Evolutionary conservation across 2,113 vertebrate species (phyloP).

Genomic region (Engystomops pustulosus): DNA sequence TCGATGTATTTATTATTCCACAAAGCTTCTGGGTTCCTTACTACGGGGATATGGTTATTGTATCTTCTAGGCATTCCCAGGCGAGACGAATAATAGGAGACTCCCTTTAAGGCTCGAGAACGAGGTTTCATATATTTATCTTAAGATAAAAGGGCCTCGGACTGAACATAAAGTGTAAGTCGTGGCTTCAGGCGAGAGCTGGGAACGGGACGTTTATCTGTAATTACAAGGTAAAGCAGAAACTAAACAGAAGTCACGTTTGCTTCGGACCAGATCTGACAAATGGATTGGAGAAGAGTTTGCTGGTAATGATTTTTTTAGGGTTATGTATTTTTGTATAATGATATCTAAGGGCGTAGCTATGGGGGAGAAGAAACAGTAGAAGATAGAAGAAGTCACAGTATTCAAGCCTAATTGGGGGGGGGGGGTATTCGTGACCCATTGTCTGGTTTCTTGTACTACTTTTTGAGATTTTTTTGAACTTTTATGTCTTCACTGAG

Average conservation of each 20-base stretch:
- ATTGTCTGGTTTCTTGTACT: no score
- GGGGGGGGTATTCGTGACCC: no score
- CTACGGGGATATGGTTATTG: not conserved
- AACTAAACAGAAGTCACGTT: slow-evolving; percentile 17
- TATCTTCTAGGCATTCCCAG: not conserved
- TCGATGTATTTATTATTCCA: not conserved
- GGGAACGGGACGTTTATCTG: slow-evolving; percentile 22
- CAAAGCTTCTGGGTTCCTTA: not conserved
- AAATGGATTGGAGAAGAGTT: not conserved
- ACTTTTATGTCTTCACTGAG: no score
- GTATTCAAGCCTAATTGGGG: no score
- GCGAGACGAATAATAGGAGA: not conserved
- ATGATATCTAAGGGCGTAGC: not conserved
- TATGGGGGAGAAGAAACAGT: no score
- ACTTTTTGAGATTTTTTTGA: no score
- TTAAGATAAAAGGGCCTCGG: slow-evolving; percentile 25
- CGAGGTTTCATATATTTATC: slow-evolving; percentile 29
- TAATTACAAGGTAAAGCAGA: slow-evolving; percentile 35
- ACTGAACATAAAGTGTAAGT: slow-evolving; percentile 23
- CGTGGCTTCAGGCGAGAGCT: slow-evolving; percentile 1
- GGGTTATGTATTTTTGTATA: not conserved
- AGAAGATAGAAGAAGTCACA: no score
- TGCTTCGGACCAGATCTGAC: not conserved
- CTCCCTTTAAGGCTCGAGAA: not conserved
- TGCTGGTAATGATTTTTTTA: not conserved